Conservation (phyloP, 1,140 invertebrate species). For the Bacillus rossius region DNA sequence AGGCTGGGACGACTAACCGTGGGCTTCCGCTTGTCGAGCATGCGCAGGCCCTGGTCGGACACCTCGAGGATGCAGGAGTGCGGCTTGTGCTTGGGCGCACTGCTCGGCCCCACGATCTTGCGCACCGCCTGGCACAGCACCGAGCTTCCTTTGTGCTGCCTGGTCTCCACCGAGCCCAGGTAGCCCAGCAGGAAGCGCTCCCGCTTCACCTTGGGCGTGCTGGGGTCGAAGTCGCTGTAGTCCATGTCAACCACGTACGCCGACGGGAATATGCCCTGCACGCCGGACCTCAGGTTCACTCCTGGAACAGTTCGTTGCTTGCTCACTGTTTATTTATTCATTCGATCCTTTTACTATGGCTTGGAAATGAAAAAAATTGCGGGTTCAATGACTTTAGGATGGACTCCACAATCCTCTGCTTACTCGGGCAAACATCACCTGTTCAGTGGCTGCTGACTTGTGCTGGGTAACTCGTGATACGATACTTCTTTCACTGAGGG, state of each 20-base stretch:
- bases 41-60: constrained; percentile 89
- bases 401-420: too few relatives aligned
- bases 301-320: constrained; percentile 47
- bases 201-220: constrained; percentile 74
- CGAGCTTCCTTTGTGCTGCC: constrained; percentile 86
- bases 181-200: constrained; percentile 90
- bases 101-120: constrained; percentile 66
- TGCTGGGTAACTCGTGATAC: too few relatives aligned
- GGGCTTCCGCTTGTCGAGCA: constrained; percentile 84
- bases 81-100: constrained; percentile 50
- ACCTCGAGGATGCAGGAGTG: constrained; percentile 86
- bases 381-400: too few relatives aligned
- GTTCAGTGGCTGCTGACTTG: too few relatives aligned
- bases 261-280: constrained; percentile 93
- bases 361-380: too few relatives aligned
- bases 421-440: too few relatives aligned
- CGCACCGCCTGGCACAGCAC: constrained; percentile 84
- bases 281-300: constrained; percentile 86
- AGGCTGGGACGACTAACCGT: constrained; percentile 24
- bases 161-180: constrained; percentile 92
- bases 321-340: too few relatives aligned
- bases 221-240: constrained; percentile 89
- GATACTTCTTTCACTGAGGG: too few relatives aligned
- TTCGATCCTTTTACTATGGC: too few relatives aligned
- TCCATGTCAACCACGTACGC: constrained; percentile 96